These are phyloP conservation scores for Benitochromis conjunctus DNA, from an alignment of 2,113 vertebrate species.

Conservation along the genomic window DNA sequence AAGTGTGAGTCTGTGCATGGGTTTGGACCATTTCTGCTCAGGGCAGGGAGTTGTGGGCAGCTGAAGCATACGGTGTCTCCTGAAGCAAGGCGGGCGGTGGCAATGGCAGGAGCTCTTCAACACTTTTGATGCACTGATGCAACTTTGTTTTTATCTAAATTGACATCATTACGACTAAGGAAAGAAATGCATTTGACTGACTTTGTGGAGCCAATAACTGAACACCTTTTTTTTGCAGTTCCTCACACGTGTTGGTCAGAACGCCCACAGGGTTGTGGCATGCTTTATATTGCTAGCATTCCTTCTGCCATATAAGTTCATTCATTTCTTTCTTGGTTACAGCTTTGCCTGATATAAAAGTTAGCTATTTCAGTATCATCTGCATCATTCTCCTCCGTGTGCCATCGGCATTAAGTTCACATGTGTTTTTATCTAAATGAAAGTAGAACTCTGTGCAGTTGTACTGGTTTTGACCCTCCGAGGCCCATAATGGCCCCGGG, in stretches of 20 bases:
- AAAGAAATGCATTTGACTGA: not conserved
- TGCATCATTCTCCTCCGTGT: not conserved
- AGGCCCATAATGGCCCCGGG: not conserved
- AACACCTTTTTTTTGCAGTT: not conserved
- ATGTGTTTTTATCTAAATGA: not conserved
- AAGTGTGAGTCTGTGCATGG: not conserved
- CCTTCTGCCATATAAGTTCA: not conserved
- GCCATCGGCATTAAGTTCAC: not conserved
- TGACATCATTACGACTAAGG: not conserved
- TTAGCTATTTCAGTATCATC: too few species aligned
- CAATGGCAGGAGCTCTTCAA: not conserved
- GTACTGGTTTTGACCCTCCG: not conserved
- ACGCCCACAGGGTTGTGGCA: not conserved
- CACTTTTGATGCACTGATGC: not conserved
- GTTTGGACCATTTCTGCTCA: not conserved
- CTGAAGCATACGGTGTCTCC: not conserved
- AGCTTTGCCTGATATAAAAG: not conserved
- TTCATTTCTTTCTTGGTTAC: not conserved
- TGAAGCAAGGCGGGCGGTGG: not conserved
- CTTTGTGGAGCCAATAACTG: not conserved
- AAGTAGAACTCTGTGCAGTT: not conserved
- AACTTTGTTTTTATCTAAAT: not conserved
- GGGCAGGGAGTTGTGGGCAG: slow-evolving; percentile 33
- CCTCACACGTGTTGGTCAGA: not conserved
- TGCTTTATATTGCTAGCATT: not conserved